These are phyloP conservation scores for Anolis sagrei DNA, from an alignment of 2,113 vertebrate species.

Conservation along the genomic window DNA sequence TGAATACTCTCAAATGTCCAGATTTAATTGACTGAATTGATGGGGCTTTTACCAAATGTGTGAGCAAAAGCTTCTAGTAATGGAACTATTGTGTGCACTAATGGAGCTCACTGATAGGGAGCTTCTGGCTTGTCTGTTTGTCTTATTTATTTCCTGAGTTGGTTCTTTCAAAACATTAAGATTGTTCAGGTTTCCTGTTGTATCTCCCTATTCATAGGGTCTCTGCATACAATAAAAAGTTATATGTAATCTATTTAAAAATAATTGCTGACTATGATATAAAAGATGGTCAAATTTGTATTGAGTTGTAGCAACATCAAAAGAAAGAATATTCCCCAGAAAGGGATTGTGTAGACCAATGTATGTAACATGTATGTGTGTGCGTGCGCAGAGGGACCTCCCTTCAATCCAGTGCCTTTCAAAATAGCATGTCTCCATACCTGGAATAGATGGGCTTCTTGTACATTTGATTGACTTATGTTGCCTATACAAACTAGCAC, in stretches of 20 bases:
- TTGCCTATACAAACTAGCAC: too few relatives aligned
- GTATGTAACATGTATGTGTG: too few relatives aligned
- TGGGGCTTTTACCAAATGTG: slow-evolving; percentile 20
- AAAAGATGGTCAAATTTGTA: not conserved
- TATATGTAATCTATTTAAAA: not conserved
- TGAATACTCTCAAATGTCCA: slow-evolving; percentile 26
- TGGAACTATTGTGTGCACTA: slow-evolving; percentile 19
- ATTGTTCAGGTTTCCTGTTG: not conserved
- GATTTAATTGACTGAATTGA: slow-evolving; percentile 47
- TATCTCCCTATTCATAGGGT: not conserved
- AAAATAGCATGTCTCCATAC: not conserved
- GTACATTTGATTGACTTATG: not conserved
- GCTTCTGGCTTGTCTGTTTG: not conserved
- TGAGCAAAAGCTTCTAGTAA: slow-evolving; percentile 30
- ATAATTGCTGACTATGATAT: not conserved
- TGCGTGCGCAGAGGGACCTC: too few relatives aligned
- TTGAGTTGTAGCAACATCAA: not conserved
- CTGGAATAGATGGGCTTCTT: not conserved
- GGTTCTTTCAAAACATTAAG: not conserved
- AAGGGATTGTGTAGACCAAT: not conserved
- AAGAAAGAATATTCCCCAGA: not conserved
- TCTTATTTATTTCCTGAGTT: not conserved
- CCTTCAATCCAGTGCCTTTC: not conserved
- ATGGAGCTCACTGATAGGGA: slow-evolving; percentile 10
- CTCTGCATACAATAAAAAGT: not conserved